These are phyloP conservation scores for Mythimna albipuncta DNA, from an alignment of 2,888 invertebrate species.

Conservation along the genomic window DNA sequence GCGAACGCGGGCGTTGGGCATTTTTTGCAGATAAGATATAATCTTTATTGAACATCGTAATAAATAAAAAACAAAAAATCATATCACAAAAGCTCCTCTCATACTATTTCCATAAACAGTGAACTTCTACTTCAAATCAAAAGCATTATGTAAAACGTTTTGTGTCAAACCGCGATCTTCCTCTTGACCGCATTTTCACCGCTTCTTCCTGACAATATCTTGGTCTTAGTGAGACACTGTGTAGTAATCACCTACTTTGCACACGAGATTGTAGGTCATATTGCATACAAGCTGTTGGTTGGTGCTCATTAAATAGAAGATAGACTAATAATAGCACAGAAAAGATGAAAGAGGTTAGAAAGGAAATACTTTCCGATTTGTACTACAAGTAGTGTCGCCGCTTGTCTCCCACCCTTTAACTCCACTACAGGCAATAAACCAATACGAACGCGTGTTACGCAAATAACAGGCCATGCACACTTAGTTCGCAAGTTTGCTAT, in stretches of 20 bases:
- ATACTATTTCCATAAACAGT: not conserved
- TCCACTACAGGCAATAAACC: no score
- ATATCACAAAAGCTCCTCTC: not conserved
- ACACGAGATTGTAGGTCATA: not conserved
- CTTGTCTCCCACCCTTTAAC: no score
- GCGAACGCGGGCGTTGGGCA: no score
- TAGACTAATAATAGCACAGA: not conserved
- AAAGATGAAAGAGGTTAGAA: no score
- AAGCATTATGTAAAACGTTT: conserved; percentile 17
- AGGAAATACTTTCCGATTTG: no score
- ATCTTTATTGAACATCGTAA: no score
- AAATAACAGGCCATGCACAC: no score
- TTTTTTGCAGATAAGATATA: no score
- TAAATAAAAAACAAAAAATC: no score
- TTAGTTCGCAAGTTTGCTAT: no score
- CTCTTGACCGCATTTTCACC: conserved; percentile 43
- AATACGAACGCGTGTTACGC: no score
- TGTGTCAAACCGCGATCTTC: conserved; percentile 1
- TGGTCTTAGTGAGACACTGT: conserved; percentile 19
- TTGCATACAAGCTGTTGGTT: not conserved
- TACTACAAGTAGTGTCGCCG: no score
- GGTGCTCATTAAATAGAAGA: conserved; percentile 3
- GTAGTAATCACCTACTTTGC: conserved; percentile 26
- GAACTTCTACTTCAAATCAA: conserved; percentile 7
- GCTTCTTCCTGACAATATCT: conserved; percentile 15